phyloP scores from a whole-genome alignment of 2,797 vertebrate genomes.

The Pseudomugil tenellus region DNA sequence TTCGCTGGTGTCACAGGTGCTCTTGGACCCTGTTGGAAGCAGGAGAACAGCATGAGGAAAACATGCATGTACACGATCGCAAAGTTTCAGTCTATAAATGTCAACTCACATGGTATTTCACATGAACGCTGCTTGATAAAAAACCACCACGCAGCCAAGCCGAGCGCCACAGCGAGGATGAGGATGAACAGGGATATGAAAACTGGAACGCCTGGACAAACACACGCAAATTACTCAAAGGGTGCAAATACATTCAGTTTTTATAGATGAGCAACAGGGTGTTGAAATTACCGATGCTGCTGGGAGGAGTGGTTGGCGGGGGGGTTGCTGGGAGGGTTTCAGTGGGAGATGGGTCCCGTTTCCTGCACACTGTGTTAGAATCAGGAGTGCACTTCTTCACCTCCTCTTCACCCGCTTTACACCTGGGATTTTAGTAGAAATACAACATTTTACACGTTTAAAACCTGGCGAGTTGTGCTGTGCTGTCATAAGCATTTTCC shows the following conservation, averaged over 20 bases:
- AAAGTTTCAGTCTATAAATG: not conserved
- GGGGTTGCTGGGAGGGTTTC: conserved; percentile 2
- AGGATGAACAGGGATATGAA: conserved; percentile 20
- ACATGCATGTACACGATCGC: not conserved
- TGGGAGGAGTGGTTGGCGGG: conserved; percentile 3
- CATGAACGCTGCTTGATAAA: conserved; percentile 44
- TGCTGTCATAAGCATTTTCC: too few relatives aligned
- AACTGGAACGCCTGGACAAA: conserved; percentile 50
- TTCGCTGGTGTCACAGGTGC: conserved; percentile 61
- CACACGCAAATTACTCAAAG: not conserved
- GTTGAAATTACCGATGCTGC: conserved; percentile 37
- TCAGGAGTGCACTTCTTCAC: conserved; percentile 74
- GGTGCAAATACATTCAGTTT: rapidly evolving
- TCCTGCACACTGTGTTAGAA: conserved; percentile 80
- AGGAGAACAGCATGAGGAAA: conserved; percentile 17
- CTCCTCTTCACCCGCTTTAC: conserved; percentile 80
- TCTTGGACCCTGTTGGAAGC: conserved; percentile 63
- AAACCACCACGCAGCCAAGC: conserved; percentile 53
- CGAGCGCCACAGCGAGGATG: not conserved
- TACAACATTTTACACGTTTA: too few relatives aligned
- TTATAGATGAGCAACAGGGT: not conserved
- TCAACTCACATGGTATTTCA: conserved; percentile 68
- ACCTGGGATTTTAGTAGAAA: conserved; percentile 58
- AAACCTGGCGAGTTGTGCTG: not conserved
- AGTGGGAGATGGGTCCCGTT: conserved; percentile 47